These are phyloP conservation scores for Cyanoliseus patagonus DNA, from an alignment of 2,113 vertebrate species.

Conservation along the genomic window DNA sequence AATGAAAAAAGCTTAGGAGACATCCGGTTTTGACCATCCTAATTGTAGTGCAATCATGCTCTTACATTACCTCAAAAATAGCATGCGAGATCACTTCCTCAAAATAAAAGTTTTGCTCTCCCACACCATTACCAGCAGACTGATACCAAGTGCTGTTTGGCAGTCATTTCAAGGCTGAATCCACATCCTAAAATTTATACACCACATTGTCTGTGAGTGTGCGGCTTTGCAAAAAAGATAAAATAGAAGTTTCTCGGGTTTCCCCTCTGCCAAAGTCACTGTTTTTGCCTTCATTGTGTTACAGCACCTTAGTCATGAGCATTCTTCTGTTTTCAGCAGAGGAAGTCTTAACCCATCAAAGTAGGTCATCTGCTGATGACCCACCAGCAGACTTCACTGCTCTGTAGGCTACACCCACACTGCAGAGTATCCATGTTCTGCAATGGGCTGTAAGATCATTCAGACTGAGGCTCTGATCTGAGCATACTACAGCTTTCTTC, in stretches of 20 bases:
- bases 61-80: not conserved
- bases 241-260: not conserved
- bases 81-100: not conserved
- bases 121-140: not conserved
- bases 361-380: not conserved
- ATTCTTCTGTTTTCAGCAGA: not conserved
- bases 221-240: not conserved
- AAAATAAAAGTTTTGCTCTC: not conserved
- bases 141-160: not conserved
- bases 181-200: not conserved
- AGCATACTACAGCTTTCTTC: not conserved
- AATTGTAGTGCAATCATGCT: not conserved
- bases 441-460: not conserved
- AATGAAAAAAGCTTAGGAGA: not conserved
- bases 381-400: not conserved
- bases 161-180: not conserved
- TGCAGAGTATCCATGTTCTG: not conserved
- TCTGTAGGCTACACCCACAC: not conserved
- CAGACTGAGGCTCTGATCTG: not conserved
- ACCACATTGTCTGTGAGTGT: not conserved
- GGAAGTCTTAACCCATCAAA: not conserved
- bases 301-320: not conserved
- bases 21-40: not conserved
- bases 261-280: not conserved
- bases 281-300: not conserved